Evolutionary conservation across 1,140 invertebrate genomes (phyloP), one percentile per base, ranked within the genome.

Genomic region (Drosophila sproati): DNA sequence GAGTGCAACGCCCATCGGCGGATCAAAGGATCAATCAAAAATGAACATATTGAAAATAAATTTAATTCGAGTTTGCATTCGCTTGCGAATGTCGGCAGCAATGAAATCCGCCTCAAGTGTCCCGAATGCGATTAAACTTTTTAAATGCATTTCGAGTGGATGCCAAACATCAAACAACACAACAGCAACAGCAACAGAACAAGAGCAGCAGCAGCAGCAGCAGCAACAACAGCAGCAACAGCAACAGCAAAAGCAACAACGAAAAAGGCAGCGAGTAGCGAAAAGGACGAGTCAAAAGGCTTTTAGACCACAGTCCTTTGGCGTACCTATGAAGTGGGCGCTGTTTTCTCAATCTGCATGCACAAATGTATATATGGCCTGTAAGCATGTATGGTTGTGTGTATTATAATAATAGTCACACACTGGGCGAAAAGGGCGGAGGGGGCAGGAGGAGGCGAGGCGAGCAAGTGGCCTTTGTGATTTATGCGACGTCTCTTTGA

Each of bases 401-500:
- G 72, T 78, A 85, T 80, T 77, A 56, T 55, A 73, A 73, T 20
- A 20, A 73, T 79, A 77, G 71, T 78, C 72, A 59, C 51, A 73
- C 28, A 70, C 31, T 6, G 41, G n/a, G 20, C 28, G 4, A 28
- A 6, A 10, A 12, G 8, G 20, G 20, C 7, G 31, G 4, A 8
- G 48, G 8, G 20, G 28, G 12, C 12, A 12, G 12, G 39, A 4
- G 37, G 29, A 5, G 8, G 52, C 29, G 35, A 5, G 2, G 10
- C 8, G 43, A 32, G 59, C 67, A 75, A 76, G 73, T 72, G 73
- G 54, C 67, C 57, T 77, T 71, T 73, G 68, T 87, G 83, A 87
- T 87, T 87, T 87, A 88, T 87, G 83, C 85, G 80, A 71, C 77
- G 73, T 80, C 83, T 73, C 83, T 88, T 87, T 87, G 83, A 80